A percentile compares a stretch with the other conserved stretches of the same genome.
Conservation (phyloP, 2,113 vertebrate genomes). For the Elanoides forficatus region DNA sequence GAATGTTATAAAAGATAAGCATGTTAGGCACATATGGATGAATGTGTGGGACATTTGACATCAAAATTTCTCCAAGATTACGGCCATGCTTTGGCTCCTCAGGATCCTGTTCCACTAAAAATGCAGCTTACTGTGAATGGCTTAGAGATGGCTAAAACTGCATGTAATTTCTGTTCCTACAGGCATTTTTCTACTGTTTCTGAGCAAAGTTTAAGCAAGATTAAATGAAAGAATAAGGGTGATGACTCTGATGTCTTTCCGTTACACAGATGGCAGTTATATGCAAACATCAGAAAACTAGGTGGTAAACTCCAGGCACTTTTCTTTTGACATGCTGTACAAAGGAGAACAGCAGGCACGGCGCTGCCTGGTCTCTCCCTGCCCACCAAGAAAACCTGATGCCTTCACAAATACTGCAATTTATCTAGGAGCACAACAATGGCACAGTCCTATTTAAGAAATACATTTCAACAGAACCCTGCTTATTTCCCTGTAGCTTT, state of each 20-base stretch:
- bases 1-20: neutral
- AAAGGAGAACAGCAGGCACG: neutral
- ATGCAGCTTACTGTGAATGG: neutral
- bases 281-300: neutral
- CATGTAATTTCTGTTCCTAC: neutral
- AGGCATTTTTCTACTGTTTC: neutral
- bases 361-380: neutral
- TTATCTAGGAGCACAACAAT: neutral
- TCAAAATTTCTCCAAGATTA: neutral
- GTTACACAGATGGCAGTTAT: neutral
- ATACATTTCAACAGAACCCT: neutral
- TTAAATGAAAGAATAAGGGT: neutral
- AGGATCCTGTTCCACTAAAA: neutral
- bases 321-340: neutral
- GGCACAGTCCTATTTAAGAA: neutral
- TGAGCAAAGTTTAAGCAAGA: slow-evolving; percentile 6
- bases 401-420: neutral
- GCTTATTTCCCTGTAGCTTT: slow-evolving; percentile 41
- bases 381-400: neutral
- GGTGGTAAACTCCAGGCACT: neutral
- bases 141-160: neutral
- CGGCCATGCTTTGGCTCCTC: neutral
- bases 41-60: neutral
- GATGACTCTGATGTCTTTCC: neutral
- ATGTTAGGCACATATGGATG: fast-evolving